Conservation (phyloP, 92 coral and sea anemone species). For the Epizoanthus scotinus region DNA sequence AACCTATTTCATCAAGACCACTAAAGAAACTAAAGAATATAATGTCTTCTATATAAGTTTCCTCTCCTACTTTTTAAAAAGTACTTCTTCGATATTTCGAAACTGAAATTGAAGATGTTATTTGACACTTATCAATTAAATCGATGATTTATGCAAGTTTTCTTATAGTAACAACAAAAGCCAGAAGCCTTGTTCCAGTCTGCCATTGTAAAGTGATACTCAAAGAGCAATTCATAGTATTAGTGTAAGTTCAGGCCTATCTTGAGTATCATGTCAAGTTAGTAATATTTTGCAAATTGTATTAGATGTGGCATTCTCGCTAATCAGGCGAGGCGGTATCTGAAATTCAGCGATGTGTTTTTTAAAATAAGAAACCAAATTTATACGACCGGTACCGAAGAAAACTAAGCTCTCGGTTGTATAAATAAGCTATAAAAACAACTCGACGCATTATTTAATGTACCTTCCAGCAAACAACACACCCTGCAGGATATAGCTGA, state of each 20-base stretch:
- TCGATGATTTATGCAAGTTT: conserved; percentile 13
- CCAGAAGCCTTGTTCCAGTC: neutral
- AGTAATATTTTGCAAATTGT: neutral
- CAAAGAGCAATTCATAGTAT: neutral
- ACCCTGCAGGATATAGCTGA: neutral
- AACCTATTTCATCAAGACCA: neutral
- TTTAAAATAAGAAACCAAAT: conserved; percentile 28
- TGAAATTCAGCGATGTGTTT: neutral
- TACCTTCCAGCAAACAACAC: neutral
- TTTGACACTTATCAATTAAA: neutral
- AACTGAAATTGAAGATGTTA: neutral
- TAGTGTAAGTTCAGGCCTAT: neutral
- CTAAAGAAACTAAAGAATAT: neutral
- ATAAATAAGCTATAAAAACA: conserved; percentile 32
- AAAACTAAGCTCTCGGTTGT: conserved; percentile 29
- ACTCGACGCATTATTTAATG: neutral
- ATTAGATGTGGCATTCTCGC: neutral
- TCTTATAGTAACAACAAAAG: neutral
- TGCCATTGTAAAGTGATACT: neutral
- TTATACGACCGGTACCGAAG: conserved; percentile 43
- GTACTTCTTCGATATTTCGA: neutral
- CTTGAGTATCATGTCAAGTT: neutral
- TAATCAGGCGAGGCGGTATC: too few species aligned
- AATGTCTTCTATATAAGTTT: neutral
- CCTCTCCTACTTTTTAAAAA: neutral